phyloP scores from a whole-genome alignment of 2,888 invertebrate species.

The Teleogryllus oceanicus region DNA sequence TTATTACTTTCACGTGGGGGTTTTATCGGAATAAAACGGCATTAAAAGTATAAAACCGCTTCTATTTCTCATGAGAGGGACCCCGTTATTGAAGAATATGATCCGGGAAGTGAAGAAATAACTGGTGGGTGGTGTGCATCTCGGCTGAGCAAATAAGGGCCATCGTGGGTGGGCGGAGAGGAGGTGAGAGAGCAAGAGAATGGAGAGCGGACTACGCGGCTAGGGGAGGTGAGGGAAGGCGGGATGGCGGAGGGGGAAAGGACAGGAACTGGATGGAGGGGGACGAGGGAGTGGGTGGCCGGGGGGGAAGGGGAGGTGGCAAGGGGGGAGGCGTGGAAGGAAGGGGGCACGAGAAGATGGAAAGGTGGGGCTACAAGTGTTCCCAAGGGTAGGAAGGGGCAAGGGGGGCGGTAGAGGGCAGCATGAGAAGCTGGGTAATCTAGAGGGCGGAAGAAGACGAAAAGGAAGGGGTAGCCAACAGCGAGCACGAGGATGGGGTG shows the following conservation, averaged over 20 bases:
- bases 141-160: not conserved
- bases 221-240: no score
- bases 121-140: not conserved
- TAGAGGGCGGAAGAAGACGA: no score
- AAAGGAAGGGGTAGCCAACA: no score
- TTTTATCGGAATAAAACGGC: slow-evolving; percentile 18
- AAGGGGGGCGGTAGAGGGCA: no score
- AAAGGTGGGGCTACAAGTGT: no score
- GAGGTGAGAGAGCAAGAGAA: not conserved
- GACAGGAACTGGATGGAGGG: no score
- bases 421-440: no score
- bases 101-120: not conserved
- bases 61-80: not conserved
- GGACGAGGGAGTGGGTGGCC: not conserved
- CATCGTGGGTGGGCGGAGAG: not conserved
- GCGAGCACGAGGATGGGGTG: no score
- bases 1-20: slow-evolving; percentile 2
- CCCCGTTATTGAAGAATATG: not conserved
- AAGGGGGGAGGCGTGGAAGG: not conserved
- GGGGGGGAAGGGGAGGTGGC: no score
- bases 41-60: not conserved
- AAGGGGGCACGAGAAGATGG: not conserved
- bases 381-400: no score
- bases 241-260: no score
- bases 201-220: not conserved